phyloP scores from a whole-genome alignment of 2,113 vertebrate species.

The Oceanodroma tethys region DNA sequence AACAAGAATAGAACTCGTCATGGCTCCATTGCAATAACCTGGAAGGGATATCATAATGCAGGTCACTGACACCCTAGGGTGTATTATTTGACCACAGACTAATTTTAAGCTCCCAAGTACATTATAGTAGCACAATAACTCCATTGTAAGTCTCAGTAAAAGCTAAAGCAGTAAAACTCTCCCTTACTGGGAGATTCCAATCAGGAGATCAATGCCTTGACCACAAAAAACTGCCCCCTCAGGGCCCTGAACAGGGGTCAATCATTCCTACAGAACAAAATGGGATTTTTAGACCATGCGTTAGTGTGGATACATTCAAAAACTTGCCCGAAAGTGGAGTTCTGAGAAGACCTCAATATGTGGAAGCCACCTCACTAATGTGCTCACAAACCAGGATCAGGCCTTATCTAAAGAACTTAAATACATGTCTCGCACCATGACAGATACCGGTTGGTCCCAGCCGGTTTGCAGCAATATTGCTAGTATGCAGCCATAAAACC shows the following conservation, averaged over 20 bases:
- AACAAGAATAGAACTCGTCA: constrained; percentile 1
- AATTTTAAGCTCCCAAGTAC: constrained; percentile 6
- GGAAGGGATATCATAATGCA: constrained; percentile 35
- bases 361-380: not conserved
- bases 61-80: constrained; percentile 28
- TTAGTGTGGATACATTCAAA: not conserved
- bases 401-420: not conserved
- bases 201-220: not conserved
- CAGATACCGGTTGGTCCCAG: not conserved
- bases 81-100: constrained; percentile 17
- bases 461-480: not conserved
- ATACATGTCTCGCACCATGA: not conserved
- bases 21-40: not conserved
- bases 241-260: not conserved
- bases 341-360: not conserved
- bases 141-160: not conserved
- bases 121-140: not conserved
- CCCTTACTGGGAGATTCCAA: not conserved
- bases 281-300: not conserved
- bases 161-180: not conserved
- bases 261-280: not conserved
- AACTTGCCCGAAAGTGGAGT: not conserved
- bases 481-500: constrained; percentile 10
- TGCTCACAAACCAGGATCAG: not conserved
- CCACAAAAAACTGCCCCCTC: not conserved